A percentile compares a stretch with the other conserved stretches of the same genome.
Evolutionary conservation across 2,888 invertebrate species (phyloP).

Genomic region (Pedicia rivosa): DNA sequence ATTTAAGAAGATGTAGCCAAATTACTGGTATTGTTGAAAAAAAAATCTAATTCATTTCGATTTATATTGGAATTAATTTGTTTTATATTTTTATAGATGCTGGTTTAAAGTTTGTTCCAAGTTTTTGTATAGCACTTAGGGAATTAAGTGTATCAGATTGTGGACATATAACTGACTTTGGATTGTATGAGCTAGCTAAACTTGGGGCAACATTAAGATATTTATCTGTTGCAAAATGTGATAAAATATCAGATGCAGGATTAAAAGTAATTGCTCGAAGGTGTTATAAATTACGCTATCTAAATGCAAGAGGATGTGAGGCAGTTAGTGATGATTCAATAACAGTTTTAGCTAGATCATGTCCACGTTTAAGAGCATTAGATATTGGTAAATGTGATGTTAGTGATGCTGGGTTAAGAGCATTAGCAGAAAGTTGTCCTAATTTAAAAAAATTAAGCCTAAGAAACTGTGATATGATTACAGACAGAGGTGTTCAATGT

Average conservation of each 20-base stretch:
- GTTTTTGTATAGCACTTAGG: constrained; percentile 67
- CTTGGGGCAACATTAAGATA: constrained; percentile 79
- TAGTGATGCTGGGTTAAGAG: constrained; percentile 73
- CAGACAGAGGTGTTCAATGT: constrained; percentile 74
- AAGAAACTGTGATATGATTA: constrained; percentile 80
- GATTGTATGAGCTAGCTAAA: constrained; percentile 76
- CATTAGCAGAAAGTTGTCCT: constrained; percentile 76
- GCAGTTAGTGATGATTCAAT: constrained; percentile 88
- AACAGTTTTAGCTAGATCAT: constrained; percentile 69
- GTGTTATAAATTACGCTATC: constrained; percentile 75
- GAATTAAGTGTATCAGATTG: constrained; percentile 88
- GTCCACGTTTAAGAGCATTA: constrained; percentile 69
- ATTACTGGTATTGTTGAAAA: constrained; percentile 50
- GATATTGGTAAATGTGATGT: constrained; percentile 91
- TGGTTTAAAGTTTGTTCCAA: constrained; percentile 81
- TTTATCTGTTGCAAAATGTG: constrained; percentile 87
- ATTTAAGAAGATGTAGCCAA: constrained; percentile 72
- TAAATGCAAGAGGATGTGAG: constrained; percentile 85
- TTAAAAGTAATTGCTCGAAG: constrained; percentile 71
- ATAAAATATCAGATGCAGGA: constrained; percentile 81
- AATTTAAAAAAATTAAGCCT: constrained; percentile 80
- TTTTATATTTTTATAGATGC: constrained; percentile 44
- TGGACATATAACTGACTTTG: constrained; percentile 75
- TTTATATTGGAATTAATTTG: neutral
- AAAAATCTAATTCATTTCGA: neutral